Evolutionary conservation across 2,888 invertebrate species (phyloP).

Genomic region (Hemistola chrysoprasaria): DNA sequence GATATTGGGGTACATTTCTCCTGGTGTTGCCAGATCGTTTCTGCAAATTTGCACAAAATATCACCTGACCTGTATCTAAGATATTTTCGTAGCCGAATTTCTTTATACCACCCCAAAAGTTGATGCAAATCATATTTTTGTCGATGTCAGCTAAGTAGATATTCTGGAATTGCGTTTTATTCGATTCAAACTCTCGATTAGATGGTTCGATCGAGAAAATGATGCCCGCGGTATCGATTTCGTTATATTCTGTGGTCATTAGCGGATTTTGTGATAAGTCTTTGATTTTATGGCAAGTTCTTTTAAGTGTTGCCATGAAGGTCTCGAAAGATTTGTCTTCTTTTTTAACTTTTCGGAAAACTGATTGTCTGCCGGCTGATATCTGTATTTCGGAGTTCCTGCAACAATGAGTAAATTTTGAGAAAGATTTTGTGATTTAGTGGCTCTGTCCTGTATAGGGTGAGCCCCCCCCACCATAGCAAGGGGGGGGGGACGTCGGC

Average conservation of each 20-base stretch:
- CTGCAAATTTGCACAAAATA: slow-evolving; percentile 85
- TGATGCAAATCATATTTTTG: slow-evolving; percentile 75
- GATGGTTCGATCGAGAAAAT: slow-evolving; percentile 81
- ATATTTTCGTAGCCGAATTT: slow-evolving; percentile 79
- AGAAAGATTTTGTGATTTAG: too few relatives aligned
- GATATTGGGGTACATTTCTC: slow-evolving; percentile 78
- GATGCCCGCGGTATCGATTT: slow-evolving; percentile 88
- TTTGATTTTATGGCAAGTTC: slow-evolving; percentile 71
- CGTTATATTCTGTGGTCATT: slow-evolving; percentile 76
- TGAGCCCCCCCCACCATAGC: too few relatives aligned
- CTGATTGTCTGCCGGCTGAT: slow-evolving; percentile 75
- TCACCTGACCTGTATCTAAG: slow-evolving; percentile 78
- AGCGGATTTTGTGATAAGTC: slow-evolving; percentile 56
- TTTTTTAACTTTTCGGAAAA: slow-evolving; percentile 61
- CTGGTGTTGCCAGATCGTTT: slow-evolving; percentile 77
- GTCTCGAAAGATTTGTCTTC: slow-evolving; percentile 33
- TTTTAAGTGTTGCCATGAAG: slow-evolving; percentile 38
- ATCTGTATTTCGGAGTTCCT: slow-evolving; percentile 80
- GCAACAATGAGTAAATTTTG: slow-evolving; percentile 15
- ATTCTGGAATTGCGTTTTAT: slow-evolving; percentile 72
- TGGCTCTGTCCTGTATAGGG: too few relatives aligned
- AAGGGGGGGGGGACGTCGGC: too few relatives aligned
- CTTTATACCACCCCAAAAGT: slow-evolving; percentile 80
- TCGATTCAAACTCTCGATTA: slow-evolving; percentile 58
- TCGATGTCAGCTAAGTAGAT: slow-evolving; percentile 82